Evolutionary conservation across 1,140 invertebrate species (phyloP), one percentile per base, ranked within the genome.

Genomic region (Ceratina japonica): DNA sequence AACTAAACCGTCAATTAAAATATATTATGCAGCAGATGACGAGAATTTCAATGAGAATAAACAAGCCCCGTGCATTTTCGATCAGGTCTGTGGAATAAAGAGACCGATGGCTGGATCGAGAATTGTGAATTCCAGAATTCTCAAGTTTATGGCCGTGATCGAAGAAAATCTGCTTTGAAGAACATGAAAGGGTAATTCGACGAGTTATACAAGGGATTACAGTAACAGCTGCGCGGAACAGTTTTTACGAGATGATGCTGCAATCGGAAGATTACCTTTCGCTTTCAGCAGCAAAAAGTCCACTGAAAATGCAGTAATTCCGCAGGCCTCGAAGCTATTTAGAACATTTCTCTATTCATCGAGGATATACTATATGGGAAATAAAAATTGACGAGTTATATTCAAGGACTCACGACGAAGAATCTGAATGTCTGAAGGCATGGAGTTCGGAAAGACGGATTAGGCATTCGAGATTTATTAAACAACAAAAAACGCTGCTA

Each of bases 391-490:
- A 7, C 37, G 37, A 15, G 13, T n/a, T n/a, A n/a, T 18, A 27
- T 12, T 27, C 18, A 24, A 12, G 8, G 10, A 20, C 8, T 12
- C 5, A n/a, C 13, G 16, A 68, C 3, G 8, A 22, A 24, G 22
- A 18, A 18, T 1, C 12, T 18, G 18, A n/a, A 13, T 2, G 24
- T 51, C 64, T 2, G 27, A 13, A 52, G 16, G 20, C 5, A 7
- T n/a, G 18, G 27, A 49, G 5, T 75, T 27, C 31, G 27, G 58
- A 18, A 7, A 70, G 12, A n/a, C 51, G 44, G 10, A 54, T 63
- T 76, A 80, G 64, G 59, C 73, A 76, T 44, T 56, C 31, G 63
- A 76, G 64, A 80, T 80, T 80, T 69, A 80, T 56, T 76, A 63
- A 69, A 80, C 51, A 70, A 70, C 15, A 49, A 49, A 49, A 49